A percentile compares a stretch with the other conserved stretches of the same genome.
Conservation (phyloP, 2,797 vertebrate genomes). For the Phylloscopus collybita region DNA sequence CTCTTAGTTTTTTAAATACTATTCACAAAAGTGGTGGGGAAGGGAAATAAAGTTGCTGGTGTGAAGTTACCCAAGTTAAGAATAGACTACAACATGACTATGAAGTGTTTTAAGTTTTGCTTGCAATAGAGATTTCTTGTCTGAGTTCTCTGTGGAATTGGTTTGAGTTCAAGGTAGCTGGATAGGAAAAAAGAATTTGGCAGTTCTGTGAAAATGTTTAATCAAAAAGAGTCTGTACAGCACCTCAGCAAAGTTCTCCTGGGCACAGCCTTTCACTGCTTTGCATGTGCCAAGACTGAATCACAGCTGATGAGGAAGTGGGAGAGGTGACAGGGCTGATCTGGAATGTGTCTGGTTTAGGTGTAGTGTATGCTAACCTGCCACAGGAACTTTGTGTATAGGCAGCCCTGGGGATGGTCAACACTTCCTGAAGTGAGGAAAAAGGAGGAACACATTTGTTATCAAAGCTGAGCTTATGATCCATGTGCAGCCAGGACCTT, state of each 20-base stretch:
- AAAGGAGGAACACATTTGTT: not conserved
- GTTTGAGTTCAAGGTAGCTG: not conserved
- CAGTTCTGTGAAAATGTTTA: not conserved
- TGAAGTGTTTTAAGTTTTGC: not conserved
- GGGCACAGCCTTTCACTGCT: not conserved
- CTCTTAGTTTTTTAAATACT: not conserved
- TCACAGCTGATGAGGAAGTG: not conserved
- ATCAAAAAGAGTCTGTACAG: not conserved
- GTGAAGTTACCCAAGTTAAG: not conserved
- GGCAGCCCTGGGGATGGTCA: not conserved
- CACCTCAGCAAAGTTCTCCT: not conserved
- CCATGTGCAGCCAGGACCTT: not conserved
- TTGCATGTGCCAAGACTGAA: not conserved
- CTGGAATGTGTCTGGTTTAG: not conserved
- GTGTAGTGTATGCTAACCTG: not conserved
- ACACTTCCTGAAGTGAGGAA: not conserved
- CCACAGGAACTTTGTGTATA: not conserved
- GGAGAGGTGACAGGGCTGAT: not conserved
- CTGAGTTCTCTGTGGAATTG: not conserved
- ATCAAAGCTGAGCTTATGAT: not conserved
- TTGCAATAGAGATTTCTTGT: constrained; percentile 1
- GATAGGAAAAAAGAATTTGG: not conserved
- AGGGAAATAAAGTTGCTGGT: not conserved
- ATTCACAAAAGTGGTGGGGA: not conserved
- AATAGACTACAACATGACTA: not conserved